Percentiles rank a stretch among this genome's conserved stretches.
These are phyloP conservation scores for Pontoporia blainvillei DNA, from an alignment of 2,113 vertebrate species.

Conservation along the genomic window DNA sequence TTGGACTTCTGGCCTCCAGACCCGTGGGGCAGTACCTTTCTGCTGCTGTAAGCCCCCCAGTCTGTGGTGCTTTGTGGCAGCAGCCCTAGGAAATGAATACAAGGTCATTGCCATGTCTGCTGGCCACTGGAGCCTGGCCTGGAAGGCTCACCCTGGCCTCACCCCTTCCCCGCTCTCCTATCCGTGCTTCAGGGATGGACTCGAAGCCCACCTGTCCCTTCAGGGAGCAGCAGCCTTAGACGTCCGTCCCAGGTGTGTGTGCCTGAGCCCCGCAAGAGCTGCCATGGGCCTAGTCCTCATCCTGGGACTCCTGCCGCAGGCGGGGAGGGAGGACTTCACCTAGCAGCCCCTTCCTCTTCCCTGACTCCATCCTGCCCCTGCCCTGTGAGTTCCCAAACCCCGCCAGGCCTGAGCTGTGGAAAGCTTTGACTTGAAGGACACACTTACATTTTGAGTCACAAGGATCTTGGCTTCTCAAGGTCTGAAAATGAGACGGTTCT, in stretches of 20 bases:
- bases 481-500: background rate
- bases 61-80: background rate
- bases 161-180: fast-evolving
- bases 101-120: fast-evolving
- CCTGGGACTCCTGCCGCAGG: fast-evolving
- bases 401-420: background rate
- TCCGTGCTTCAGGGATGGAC: background rate
- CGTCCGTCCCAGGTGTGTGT: background rate
- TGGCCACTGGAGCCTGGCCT: background rate
- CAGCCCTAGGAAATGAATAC: background rate
- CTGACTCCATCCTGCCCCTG: background rate
- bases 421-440: background rate
- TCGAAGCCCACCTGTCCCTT: background rate
- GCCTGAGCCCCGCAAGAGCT: too few species aligned
- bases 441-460: background rate
- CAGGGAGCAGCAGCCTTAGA: fast-evolving
- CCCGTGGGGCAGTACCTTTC: too few species aligned
- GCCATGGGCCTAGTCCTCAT: fast-evolving
- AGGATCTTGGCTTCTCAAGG: background rate
- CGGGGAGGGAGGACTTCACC: fast-evolving
- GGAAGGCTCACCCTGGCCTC: background rate
- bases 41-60: background rate
- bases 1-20: background rate
- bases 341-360: fast-evolving
- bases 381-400: fast-evolving